Conservation (phyloP, 2,113 vertebrate species). For the Pedetes capensis region DNA sequence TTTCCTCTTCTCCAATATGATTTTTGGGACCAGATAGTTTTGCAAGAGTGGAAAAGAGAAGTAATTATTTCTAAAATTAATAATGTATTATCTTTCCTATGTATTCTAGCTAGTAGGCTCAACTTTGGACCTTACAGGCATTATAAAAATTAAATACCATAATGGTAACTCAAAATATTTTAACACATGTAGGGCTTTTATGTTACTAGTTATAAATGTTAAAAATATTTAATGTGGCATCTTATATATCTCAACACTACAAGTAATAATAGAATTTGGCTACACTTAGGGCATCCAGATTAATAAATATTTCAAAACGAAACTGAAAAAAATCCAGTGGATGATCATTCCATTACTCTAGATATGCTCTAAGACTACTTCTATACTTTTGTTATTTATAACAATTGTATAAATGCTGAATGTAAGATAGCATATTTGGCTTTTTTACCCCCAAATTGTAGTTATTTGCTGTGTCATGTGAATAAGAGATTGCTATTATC, state of each 20-base stretch:
- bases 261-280: background rate
- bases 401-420: conserved; percentile 21
- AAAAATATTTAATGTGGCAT: conserved; percentile 29
- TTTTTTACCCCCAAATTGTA: conserved; percentile 13
- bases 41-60: background rate
- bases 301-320: conserved; percentile 31
- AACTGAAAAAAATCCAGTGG: conserved; percentile 10
- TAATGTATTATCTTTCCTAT: background rate
- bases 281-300: background rate
- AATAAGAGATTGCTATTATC: background rate
- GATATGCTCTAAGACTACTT: background rate
- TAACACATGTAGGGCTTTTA: conserved; percentile 12
- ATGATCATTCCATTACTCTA: background rate
- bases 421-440: background rate
- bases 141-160: conserved; percentile 1
- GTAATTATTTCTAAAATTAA: conserved; percentile 18
- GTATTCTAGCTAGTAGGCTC: background rate
- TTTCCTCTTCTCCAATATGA: background rate
- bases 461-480: conserved; percentile 13
- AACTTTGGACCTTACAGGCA: background rate
- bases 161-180: conserved; percentile 17
- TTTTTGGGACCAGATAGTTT: background rate
- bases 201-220: background rate
- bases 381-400: conserved; percentile 10
- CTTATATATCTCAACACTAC: background rate